Conservation (phyloP, 2,113 vertebrate genomes). For the Alces alces region DNA sequence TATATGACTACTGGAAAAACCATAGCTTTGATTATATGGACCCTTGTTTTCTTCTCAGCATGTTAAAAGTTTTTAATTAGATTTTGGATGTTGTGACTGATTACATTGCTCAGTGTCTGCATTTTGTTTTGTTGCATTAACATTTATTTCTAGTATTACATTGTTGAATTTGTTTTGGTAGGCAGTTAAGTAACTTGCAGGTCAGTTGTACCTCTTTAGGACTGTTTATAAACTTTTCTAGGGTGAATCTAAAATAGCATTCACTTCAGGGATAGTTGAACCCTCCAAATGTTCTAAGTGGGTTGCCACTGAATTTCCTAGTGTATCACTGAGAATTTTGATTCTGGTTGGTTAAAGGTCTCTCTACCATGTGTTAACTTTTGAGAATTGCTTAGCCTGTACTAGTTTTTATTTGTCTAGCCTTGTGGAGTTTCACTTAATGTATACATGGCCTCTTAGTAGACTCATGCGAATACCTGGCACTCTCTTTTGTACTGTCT, state of each 20-base stretch:
- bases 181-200: slow-evolving; percentile 15
- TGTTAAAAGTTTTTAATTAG: background rate
- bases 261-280: background rate
- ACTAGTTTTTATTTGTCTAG: background rate
- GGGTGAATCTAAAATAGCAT: background rate
- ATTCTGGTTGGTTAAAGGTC: background rate
- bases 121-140: background rate
- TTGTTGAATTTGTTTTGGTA: background rate
- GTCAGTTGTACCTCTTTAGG: background rate
- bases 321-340: background rate
- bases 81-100: background rate
- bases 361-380: background rate
- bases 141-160: background rate
- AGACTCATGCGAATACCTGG: background rate
- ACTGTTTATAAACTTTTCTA: background rate
- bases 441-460: background rate
- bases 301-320: background rate
- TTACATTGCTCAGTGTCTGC: background rate
- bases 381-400: background rate
- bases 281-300: background rate
- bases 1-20: background rate
- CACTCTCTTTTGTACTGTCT: background rate
- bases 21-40: background rate
- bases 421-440: background rate
- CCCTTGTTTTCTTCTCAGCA: background rate